These are phyloP conservation scores for Cacajao melanocephalus DNA, from an alignment of 2,797 vertebrate genomes.

Conservation along the genomic window DNA sequence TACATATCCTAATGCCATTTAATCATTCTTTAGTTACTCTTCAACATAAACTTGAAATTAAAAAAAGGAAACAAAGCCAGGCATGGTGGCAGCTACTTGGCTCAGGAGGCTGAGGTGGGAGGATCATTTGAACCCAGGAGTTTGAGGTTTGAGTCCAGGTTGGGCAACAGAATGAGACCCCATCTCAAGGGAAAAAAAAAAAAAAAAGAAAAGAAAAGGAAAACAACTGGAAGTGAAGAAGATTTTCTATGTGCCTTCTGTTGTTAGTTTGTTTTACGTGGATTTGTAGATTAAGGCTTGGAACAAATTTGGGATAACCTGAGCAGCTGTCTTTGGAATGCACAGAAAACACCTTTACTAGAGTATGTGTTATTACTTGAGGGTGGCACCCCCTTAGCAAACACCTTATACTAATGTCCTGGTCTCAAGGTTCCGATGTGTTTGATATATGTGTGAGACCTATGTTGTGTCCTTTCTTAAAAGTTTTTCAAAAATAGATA, in stretches of 20 bases:
- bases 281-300: not conserved
- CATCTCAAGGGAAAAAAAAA: not conserved
- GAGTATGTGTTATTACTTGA: not conserved
- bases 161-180: too few relatives aligned
- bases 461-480: conserved; percentile 26
- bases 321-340: not conserved
- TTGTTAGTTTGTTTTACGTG: conserved; percentile 12
- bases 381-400: not conserved
- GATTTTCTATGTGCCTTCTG: not conserved
- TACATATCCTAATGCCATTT: not conserved
- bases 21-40: conserved; percentile 14
- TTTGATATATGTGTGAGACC: not conserved
- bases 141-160: too few relatives aligned
- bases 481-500: not conserved
- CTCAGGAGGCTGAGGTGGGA: too few relatives aligned
- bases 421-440: not conserved
- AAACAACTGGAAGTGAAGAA: not conserved
- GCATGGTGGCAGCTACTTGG: too few relatives aligned
- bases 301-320: not conserved
- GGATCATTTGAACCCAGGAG: too few relatives aligned
- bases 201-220: too few relatives aligned
- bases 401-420: not conserved
- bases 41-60: conserved; percentile 2
- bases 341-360: not conserved
- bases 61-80: not conserved